These are phyloP conservation scores for Cochlearius cochlearius DNA, from an alignment of 2,113 vertebrate species.

Conservation along the genomic window DNA sequence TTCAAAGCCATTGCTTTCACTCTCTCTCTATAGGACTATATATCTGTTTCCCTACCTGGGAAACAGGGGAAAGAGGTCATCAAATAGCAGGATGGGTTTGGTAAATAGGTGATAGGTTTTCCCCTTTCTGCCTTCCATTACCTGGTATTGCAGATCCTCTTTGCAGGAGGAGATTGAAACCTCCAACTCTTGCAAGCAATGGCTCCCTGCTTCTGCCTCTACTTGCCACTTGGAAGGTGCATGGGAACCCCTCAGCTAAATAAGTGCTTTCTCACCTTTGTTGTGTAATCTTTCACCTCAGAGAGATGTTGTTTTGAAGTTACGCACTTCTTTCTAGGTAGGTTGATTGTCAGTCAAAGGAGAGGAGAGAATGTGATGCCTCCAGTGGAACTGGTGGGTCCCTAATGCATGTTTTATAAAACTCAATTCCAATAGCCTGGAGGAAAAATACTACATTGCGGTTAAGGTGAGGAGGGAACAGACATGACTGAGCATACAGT, in stretches of 20 bases:
- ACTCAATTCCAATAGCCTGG: not conserved
- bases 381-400: not conserved
- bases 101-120: not conserved
- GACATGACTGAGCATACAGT: not conserved
- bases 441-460: not conserved
- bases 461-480: not conserved
- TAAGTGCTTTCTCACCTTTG: not conserved
- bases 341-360: not conserved
- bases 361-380: not conserved
- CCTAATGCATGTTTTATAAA: not conserved
- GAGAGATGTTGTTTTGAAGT: not conserved
- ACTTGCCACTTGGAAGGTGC: not conserved
- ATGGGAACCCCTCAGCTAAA: not conserved
- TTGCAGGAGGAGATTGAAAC: not conserved
- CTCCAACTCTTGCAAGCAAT: not conserved
- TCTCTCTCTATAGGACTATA: accelerated
- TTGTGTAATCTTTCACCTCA: not conserved
- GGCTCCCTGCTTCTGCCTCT: not conserved
- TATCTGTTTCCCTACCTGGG: not conserved
- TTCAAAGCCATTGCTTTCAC: not conserved
- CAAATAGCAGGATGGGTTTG: not conserved
- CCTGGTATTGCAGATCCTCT: not conserved
- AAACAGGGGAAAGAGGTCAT: not conserved
- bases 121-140: not conserved
- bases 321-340: not conserved